Base-by-base conservation (phyloP, 2,113 vertebrate genomes). In the Lophius piscatorius region DNA sequence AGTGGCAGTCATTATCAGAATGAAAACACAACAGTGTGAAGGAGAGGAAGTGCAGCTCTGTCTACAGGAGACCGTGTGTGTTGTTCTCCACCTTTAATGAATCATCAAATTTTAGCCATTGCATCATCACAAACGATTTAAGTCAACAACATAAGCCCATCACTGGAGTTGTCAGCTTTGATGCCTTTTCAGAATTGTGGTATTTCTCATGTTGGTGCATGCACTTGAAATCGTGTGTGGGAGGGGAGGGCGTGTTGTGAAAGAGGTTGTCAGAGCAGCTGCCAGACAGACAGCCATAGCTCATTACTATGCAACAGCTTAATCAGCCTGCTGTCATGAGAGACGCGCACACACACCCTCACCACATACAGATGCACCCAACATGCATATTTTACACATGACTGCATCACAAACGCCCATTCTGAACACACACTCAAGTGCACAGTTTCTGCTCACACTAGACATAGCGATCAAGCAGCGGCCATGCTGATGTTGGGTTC, bases 231-330 rank as follows among this genome's bases (percentile, higher is more conserved):
- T 46, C 6, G 16, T 57, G 38, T 55, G 36, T 24, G 17, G 60
- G 39, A 55, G 29, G 77, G 75, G 79, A 80, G 79, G 80, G 63
- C 48, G 67, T 78, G 78, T 80, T 83, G 85, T 87, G 74, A 85
- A 80, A 67, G 73, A 88, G 84, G 74, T 78, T 84, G 77, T 81
- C 74, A 81, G 70, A 81, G 83, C 89, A 90, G 88, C 88, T 90
- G 90, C 84, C 81, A 88, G 82, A 86, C 88, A 88, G 87, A 86
- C 83, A 81, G 65, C 80, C 80, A 74, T 72, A 77, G 76, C 87
- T 92, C 87, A 91, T 91, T 91, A 88, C 87, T 89, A 92, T 91
- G 84, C 90, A 87, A 88, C 71, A 80, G 84, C 89, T 91, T 91
- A 90, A 90, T 91, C 89, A 89, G 84, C 83, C 87, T 70, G 70